These are phyloP conservation scores for Drosophila arawakana DNA, from an alignment of 1,140 invertebrate species.

Conservation along the genomic window DNA sequence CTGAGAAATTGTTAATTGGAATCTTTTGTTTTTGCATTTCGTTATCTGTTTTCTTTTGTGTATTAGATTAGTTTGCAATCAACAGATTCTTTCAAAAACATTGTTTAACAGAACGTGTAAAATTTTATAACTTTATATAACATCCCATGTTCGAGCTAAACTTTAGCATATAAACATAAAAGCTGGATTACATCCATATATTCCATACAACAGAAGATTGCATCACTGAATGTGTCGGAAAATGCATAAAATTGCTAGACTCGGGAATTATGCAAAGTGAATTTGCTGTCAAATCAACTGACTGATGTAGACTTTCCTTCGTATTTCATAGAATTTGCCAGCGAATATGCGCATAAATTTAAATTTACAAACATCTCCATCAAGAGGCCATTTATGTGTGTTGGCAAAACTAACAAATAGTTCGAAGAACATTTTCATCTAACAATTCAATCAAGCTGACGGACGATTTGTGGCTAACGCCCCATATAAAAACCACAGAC, in stretches of 20 bases:
- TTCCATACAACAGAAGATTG: no score
- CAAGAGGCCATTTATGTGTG: constrained; percentile 59
- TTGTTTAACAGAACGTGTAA: no score
- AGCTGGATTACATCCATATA: no score
- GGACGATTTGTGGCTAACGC: constrained; percentile 67
- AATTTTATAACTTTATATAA: no score
- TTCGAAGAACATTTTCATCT: constrained; percentile 38
- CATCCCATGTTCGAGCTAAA: no score
- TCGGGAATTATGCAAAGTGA: constrained; percentile 59
- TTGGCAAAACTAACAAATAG: not conserved
- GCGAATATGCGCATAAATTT: constrained; percentile 62
- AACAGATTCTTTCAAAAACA: no score
- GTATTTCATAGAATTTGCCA: not conserved
- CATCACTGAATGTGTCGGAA: not conserved
- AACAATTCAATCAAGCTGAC: constrained; percentile 75
- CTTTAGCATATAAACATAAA: no score
- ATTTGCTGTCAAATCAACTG: constrained; percentile 50
- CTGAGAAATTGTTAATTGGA: not conserved
- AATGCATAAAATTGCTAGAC: constrained; percentile 15
- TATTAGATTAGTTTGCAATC: no score
- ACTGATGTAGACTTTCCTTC: not conserved
- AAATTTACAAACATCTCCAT: constrained; percentile 55
- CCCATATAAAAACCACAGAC: constrained; percentile 28
- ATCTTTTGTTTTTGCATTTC: not conserved
- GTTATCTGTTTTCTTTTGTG: no score